These are phyloP conservation scores for Andrena hattorfiana DNA, from an alignment of 2,888 invertebrate genomes.

Conservation along the genomic window DNA sequence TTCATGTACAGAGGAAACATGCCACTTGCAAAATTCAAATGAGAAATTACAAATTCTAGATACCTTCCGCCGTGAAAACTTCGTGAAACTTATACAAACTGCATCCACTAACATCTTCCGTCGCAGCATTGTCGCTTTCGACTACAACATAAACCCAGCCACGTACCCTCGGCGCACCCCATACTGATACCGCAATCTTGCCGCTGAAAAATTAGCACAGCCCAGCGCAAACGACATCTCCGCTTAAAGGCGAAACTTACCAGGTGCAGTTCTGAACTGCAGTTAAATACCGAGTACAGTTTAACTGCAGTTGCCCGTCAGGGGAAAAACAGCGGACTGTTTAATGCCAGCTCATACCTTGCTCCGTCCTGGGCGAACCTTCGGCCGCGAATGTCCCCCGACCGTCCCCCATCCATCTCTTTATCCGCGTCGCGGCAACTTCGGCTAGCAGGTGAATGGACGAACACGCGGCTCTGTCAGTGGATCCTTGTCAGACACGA, in stretches of 20 bases:
- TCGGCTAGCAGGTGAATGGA: constrained; percentile 47
- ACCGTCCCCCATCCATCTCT: constrained; percentile 21
- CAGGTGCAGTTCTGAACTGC: constrained; percentile 32
- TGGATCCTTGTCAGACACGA: constrained; percentile 48
- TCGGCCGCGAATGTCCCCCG: constrained; percentile 18
- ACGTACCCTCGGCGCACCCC: neutral
- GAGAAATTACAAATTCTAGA: too few relatives aligned
- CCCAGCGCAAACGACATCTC: neutral
- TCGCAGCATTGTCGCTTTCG: too few relatives aligned
- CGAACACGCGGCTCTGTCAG: constrained; percentile 40
- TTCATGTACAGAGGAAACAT: too few relatives aligned
- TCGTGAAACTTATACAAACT: too few relatives aligned
- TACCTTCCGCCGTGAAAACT: too few relatives aligned
- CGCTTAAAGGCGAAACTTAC: constrained; percentile 6
- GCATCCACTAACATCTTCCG: too few relatives aligned
- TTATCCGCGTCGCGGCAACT: constrained; percentile 37
- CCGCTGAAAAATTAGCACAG: constrained; percentile 19
- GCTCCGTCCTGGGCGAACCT: constrained; percentile 9
- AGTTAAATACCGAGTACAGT: constrained; percentile 41
- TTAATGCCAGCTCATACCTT: constrained; percentile 31
- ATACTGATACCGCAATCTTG: neutral
- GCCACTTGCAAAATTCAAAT: too few relatives aligned
- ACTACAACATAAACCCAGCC: too few relatives aligned
- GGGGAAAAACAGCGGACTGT: constrained; percentile 37
- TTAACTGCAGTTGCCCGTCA: constrained; percentile 33